A percentile compares a stretch with the other conserved stretches of the same genome.
Evolutionary conservation across 2,888 invertebrate genomes (phyloP).

Genomic region (Ectobius pallidus): DNA sequence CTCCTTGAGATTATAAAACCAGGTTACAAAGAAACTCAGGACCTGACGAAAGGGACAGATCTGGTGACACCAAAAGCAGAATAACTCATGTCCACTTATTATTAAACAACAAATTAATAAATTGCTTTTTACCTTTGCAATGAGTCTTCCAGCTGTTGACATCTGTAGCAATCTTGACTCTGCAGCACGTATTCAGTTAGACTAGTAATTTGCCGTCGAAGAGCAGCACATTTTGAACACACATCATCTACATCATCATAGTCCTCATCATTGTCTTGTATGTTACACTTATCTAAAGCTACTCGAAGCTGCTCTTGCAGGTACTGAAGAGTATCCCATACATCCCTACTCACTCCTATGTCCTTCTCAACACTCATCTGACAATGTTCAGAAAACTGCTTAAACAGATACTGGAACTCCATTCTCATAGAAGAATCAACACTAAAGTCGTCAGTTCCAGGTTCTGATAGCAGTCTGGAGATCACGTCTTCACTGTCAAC

Average conservation of each 20-base stretch:
- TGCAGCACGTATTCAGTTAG: constrained; percentile 54
- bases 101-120: no score
- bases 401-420: constrained; percentile 71
- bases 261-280: neutral
- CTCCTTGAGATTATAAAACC: no score
- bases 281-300: constrained; percentile 22
- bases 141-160: constrained; percentile 58
- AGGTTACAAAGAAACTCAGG: no score
- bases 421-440: constrained; percentile 55
- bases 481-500: constrained; percentile 6
- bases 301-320: constrained; percentile 21
- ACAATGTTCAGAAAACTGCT: constrained; percentile 68
- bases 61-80: no score
- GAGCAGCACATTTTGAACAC: constrained; percentile 62
- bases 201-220: constrained; percentile 61
- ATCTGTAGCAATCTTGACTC: constrained; percentile 57
- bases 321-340: constrained; percentile 12
- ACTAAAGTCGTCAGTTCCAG: constrained; percentile 47
- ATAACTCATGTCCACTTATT: no score
- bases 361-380: constrained; percentile 57
- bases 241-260: constrained; percentile 55
- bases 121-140: constrained; percentile 60
- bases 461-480: constrained; percentile 16
- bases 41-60: no score
- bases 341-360: neutral